phyloP scores from a whole-genome alignment of 2,113 vertebrate genomes.

The Heterotilapia buettikoferi region DNA sequence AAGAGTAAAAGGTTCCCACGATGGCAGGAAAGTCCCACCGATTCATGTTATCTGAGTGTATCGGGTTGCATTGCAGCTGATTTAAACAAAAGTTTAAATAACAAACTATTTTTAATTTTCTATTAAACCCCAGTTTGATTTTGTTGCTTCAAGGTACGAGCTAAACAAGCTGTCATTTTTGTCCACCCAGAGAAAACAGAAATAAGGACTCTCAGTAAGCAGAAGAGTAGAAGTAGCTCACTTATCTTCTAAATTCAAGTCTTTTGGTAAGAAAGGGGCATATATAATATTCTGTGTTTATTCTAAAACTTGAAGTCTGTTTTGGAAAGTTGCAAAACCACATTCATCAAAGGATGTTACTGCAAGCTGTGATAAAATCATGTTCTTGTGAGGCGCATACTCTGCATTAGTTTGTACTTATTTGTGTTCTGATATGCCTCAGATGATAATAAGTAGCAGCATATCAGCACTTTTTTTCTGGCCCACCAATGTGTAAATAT shows the following conservation, averaged over 20 bases:
- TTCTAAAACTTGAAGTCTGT: neutral
- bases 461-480: neutral
- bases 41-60: neutral
- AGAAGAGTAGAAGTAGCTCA: neutral
- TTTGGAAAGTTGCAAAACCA: neutral
- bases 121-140: neutral
- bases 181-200: neutral
- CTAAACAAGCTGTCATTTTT: neutral
- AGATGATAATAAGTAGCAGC: neutral
- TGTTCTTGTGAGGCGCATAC: neutral
- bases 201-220: neutral
- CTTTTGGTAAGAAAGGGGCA: neutral
- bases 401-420: neutral
- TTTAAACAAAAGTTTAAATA: neutral
- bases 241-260: accelerated
- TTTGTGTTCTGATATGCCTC: neutral
- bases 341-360: neutral
- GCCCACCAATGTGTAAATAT: neutral
- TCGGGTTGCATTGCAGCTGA: neutral
- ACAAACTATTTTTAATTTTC: neutral
- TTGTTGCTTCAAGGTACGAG: neutral
- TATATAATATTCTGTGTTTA: neutral
- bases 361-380: neutral
- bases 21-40: neutral
- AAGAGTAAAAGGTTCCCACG: neutral